Conservation (phyloP, 1,140 invertebrate species). For the Macrobrachium nipponense region DNA sequence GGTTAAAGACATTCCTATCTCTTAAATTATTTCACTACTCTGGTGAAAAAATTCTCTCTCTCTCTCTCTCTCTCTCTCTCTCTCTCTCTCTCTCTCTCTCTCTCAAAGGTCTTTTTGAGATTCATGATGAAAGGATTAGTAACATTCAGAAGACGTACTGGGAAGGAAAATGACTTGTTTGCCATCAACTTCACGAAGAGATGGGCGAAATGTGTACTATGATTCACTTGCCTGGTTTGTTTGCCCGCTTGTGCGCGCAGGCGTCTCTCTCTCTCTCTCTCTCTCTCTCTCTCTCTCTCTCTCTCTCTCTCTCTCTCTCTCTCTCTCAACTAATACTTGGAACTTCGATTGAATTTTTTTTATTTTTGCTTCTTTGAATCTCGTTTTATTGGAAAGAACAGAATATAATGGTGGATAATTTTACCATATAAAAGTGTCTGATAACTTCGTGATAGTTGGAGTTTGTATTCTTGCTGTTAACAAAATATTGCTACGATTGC, state of each 20-base stretch:
- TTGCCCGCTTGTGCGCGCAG: too few relatives aligned
- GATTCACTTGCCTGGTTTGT: too few relatives aligned
- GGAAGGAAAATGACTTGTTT: constrained; percentile 20
- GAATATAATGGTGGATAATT: too few relatives aligned
- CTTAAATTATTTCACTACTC: not conserved
- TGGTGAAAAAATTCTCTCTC: not conserved
- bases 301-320: constrained; percentile 32
- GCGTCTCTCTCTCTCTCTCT: constrained; percentile 27
- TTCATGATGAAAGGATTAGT: too few relatives aligned
- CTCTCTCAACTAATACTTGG: not conserved
- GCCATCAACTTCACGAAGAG: not conserved
- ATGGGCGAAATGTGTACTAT: too few relatives aligned
- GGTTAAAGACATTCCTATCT: too few relatives aligned
- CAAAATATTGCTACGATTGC: too few relatives aligned
- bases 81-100: constrained; percentile 28
- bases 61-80: constrained; percentile 28
- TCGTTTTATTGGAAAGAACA: not conserved
- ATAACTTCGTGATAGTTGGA: too few relatives aligned
- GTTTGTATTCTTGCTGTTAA: too few relatives aligned
- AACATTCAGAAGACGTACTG: not conserved
- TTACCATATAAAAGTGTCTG: too few relatives aligned
- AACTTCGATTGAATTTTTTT: not conserved
- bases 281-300: constrained; percentile 35
- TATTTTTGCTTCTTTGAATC: not conserved
- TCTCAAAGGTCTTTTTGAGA: not conserved